Percentiles rank a stretch among this genome's conserved stretches.
phyloP scores from a whole-genome alignment of 2,113 vertebrate genomes.

The Scartelaos histophorus region DNA sequence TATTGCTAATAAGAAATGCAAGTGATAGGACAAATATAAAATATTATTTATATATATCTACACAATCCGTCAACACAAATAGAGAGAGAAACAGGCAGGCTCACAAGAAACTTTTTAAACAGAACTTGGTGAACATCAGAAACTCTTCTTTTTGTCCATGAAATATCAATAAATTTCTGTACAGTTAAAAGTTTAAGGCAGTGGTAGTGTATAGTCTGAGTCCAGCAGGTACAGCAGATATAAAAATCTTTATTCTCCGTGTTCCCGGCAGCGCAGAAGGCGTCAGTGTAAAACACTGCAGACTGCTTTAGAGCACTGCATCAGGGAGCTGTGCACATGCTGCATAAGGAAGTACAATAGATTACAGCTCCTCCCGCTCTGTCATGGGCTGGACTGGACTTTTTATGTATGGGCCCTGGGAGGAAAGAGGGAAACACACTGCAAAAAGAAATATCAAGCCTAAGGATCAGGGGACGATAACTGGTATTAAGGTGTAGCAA shows the following conservation, averaged over 20 bases:
- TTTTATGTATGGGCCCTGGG: conserved; percentile 19
- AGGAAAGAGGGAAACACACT: conserved; percentile 20
- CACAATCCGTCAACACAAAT: too few species aligned
- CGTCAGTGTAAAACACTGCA: conserved; percentile 11
- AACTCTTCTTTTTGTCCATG: not conserved
- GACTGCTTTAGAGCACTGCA: not conserved
- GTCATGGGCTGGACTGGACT: conserved; percentile 1
- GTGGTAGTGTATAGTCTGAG: not conserved
- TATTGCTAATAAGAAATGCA: too few species aligned
- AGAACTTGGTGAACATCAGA: not conserved
- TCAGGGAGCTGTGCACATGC: not conserved
- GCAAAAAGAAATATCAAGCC: not conserved
- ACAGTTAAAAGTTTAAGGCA: conserved; percentile 8
- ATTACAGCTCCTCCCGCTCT: not conserved
- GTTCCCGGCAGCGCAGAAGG: conserved; percentile 6
- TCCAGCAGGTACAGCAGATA: conserved; percentile 5
- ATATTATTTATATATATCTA: too few species aligned
- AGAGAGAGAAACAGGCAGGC: not conserved
- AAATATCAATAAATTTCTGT: conserved; percentile 7
- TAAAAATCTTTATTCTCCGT: conserved; percentile 19
- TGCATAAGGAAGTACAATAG: conserved; percentile 1
- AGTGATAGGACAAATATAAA: too few species aligned
- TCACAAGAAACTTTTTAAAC: not conserved
- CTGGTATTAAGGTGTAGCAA: not conserved
- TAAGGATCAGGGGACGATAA: not conserved